Base-by-base conservation (phyloP, 2,888 invertebrate species). In the Amblyjoppa fuscipennis region DNA sequence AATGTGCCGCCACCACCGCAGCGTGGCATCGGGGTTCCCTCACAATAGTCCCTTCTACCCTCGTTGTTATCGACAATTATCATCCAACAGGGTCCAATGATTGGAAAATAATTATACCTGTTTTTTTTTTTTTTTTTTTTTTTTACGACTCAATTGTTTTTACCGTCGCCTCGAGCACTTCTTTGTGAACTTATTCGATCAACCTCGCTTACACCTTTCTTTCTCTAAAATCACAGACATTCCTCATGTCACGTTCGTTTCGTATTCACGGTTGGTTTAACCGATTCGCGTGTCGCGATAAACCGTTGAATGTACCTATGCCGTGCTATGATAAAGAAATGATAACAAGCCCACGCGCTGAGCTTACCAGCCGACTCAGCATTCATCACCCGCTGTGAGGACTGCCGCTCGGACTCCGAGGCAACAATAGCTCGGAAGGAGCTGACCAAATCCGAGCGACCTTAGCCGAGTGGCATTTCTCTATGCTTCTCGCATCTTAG, bases 221-320 rank as follows among this genome's bases (percentile, higher is more conserved):
- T 38, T 9, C 34, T 25, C 4, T 56, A 16, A 34, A 68, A 68
- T 68, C 41, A 53, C 77, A 41, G 51, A 66, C 68, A 41, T 77
- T 68, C 28, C 56, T 68, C 38, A 7, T 56, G 77, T 77, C 68
- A 68, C 38, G 77, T 77, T 77, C 68, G 53, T 25, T 77, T 66
- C 45, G 78, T 64, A 80, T 64, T 80, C 64, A 73, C 64, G 66
- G 20, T 38, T 70, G 69, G 71, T 70, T 51, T 20, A 74, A 85
- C 79, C 59, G 85, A 85, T 85, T 82, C 74, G 75, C 75, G 82
- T 82, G 78, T 73, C 78, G 45, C 85, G 75, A 71, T 85, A 80
- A 83, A 83, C 49, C 73, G 59, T 78, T 70, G 38, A 69, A 78
- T 78, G 64, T 85, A 75, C 45, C 74, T 81, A 34, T 49, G 75